Percentiles rank a stretch among this genome's conserved stretches.
Evolutionary conservation across 2,113 vertebrate species (phyloP).

Genomic region (Calyptommatus sinebrachiatus): DNA sequence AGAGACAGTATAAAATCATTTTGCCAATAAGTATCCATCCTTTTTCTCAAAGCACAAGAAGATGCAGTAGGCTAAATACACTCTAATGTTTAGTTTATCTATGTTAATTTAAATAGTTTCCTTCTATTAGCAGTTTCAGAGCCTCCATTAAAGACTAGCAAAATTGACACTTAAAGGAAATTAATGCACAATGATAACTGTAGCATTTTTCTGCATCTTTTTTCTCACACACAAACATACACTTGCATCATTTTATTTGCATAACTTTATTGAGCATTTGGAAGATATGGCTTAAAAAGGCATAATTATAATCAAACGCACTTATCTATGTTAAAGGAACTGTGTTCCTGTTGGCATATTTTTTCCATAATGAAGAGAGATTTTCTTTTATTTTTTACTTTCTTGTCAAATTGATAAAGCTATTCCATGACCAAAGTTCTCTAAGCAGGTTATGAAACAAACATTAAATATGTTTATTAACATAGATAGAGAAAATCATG

Average conservation of each 20-base stretch:
- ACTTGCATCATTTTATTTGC: no score
- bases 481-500: no score
- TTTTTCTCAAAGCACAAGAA: no score
- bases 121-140: not conserved
- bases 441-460: no score
- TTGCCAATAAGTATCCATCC: not conserved
- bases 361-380: not conserved
- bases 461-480: no score
- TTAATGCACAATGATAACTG: not conserved
- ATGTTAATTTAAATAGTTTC: not conserved
- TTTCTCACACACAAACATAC: not conserved
- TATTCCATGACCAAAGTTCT: no score
- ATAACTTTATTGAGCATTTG: not conserved
- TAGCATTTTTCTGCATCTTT: not conserved
- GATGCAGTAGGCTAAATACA: not conserved
- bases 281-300: not conserved
- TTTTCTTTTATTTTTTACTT: no score
- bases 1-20: not conserved
- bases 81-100: not conserved
- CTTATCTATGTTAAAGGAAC: not conserved
- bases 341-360: not conserved
- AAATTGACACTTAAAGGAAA: not conserved
- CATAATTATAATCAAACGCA: not conserved
- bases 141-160: not conserved
- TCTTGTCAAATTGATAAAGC: no score